A percentile compares a stretch with the other conserved stretches of the same genome.
phyloP scores from a whole-genome alignment of 2,113 vertebrate genomes.

The Tragulus kanchil region DNA sequence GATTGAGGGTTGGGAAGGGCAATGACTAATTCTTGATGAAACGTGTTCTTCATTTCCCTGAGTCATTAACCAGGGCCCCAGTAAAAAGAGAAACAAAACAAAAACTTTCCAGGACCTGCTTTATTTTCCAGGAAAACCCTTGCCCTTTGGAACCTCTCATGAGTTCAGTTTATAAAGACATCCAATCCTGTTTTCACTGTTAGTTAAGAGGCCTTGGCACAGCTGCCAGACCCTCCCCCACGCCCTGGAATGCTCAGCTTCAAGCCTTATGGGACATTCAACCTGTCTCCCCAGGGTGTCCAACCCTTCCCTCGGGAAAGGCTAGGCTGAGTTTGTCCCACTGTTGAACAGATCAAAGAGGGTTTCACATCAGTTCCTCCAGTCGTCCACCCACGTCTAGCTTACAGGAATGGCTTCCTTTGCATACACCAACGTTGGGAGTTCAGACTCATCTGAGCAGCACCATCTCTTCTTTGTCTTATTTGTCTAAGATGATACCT shows the following conservation, averaged over 20 bases:
- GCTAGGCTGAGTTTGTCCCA: not conserved
- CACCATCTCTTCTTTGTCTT: not conserved
- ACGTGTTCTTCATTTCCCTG: conserved; percentile 83
- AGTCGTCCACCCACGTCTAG: not conserved
- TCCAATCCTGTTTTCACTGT: conserved; percentile 51
- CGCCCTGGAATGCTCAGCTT: not conserved
- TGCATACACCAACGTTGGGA: not conserved
- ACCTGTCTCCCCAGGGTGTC: too few species aligned
- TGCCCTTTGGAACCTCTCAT: conserved; percentile 78
- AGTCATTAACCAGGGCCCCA: conserved; percentile 70
- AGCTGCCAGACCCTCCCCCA: conserved; percentile 60
- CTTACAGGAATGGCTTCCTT: not conserved
- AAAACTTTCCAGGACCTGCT: conserved; percentile 72
- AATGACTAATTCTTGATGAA: conserved; percentile 71
- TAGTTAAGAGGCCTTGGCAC: conserved; percentile 18
- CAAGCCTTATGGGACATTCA: not conserved
- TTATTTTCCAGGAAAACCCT: conserved; percentile 85
- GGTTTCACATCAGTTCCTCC: not conserved
- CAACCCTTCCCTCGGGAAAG: not conserved
- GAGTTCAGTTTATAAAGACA: conserved; percentile 75
- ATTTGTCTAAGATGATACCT: not conserved
- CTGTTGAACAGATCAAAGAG: not conserved
- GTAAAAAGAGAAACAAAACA: conserved; percentile 73
- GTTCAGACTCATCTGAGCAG: not conserved
- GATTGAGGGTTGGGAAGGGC: not conserved